A percentile compares a stretch with the other conserved stretches of the same genome.
phyloP scores from a whole-genome alignment of 2,888 invertebrate species.

The Morinoia aosen region DNA sequence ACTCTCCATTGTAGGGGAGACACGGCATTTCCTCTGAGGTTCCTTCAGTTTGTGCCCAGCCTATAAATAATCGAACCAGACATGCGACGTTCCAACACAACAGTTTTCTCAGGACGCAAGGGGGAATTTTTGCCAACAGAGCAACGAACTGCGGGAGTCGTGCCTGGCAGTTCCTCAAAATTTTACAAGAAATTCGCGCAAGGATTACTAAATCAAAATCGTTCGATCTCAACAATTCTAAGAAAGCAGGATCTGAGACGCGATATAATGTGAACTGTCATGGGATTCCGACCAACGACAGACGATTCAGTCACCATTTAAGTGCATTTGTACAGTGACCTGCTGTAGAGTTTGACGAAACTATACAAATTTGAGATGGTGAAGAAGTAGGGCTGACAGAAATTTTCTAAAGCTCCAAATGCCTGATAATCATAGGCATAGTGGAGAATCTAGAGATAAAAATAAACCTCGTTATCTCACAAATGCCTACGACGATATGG shows the following conservation, averaged over 20 bases:
- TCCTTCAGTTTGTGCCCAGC: slow-evolving; percentile 19
- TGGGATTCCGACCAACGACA: not conserved
- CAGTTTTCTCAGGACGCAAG: not conserved
- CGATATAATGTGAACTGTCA: not conserved
- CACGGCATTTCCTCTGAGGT: slow-evolving; percentile 26
- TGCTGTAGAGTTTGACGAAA: not conserved
- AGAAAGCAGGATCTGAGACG: not conserved
- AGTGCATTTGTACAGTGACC: not conserved
- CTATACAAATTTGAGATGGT: not conserved
- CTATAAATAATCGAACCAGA: slow-evolving; percentile 14
- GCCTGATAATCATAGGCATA: not conserved
- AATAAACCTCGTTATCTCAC: not conserved
- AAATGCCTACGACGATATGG: not conserved
- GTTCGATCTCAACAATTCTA: not conserved
- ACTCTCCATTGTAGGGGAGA: not conserved
- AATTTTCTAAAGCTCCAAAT: not conserved
- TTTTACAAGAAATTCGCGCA: not conserved
- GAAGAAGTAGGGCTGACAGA: not conserved
- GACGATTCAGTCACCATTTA: not conserved
- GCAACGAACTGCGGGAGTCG: slow-evolving; percentile 7
- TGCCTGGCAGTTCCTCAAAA: not conserved
- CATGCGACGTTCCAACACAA: slow-evolving; percentile 13
- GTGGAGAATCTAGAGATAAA: not conserved
- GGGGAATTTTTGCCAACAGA: not conserved
- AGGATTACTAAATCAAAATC: not conserved